phyloP scores from a whole-genome alignment of 2,888 invertebrate genomes.

The Leptopilina myrica region DNA sequence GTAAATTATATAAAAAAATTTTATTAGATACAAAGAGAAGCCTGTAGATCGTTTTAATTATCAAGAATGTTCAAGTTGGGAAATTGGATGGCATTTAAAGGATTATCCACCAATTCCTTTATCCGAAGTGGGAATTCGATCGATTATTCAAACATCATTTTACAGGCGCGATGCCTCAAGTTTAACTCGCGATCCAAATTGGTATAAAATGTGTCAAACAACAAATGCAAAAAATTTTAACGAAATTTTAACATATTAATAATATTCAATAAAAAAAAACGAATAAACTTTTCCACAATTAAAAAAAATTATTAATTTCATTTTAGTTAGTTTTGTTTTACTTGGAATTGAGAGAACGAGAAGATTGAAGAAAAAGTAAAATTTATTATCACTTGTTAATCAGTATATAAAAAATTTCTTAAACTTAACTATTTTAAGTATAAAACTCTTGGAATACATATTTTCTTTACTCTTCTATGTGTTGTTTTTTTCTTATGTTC shows the following conservation, averaged over 20 bases:
- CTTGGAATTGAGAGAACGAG: not conserved
- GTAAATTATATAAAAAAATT: conserved; percentile 12
- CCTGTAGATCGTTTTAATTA: conserved; percentile 69
- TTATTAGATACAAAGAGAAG: conserved; percentile 62
- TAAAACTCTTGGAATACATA: too few relatives aligned
- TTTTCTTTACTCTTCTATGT: too few relatives aligned
- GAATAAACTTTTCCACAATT: conserved; percentile 52
- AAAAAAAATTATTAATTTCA: too few relatives aligned
- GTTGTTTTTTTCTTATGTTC: too few relatives aligned
- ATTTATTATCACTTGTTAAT: not conserved
- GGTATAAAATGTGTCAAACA: conserved; percentile 61
- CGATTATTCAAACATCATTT: conserved; percentile 62
- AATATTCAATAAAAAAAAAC: conserved; percentile 44
- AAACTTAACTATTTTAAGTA: too few relatives aligned
- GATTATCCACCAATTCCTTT: conserved; percentile 60
- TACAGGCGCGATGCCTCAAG: conserved; percentile 64
- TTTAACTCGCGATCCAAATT: conserved; percentile 63
- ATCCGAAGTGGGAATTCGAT: conserved; percentile 57
- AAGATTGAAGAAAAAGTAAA: not conserved
- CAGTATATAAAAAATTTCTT: too few relatives aligned
- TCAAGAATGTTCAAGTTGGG: conserved; percentile 70
- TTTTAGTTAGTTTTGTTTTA: too few relatives aligned
- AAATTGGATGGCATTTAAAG: conserved; percentile 68
- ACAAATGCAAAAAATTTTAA: conserved; percentile 63
- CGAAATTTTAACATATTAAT: conserved; percentile 57